phyloP scores from a whole-genome alignment of 2,797 vertebrate species.

The Mormyrops attenuatus region DNA sequence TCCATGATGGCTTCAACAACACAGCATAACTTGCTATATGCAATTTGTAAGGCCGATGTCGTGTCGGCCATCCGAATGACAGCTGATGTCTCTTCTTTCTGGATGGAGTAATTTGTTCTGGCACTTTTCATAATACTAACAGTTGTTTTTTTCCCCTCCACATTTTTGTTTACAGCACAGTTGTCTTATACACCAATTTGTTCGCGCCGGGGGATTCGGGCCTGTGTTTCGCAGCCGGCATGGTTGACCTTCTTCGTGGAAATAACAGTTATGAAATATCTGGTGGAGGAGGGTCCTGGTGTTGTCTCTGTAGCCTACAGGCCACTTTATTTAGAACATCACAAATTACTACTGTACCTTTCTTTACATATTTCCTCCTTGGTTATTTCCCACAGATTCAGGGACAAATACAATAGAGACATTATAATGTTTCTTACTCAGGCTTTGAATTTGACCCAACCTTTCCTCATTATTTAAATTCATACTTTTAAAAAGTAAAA shows the following conservation, averaged over 20 bases:
- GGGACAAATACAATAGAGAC: not conserved
- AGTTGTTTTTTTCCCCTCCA: conserved; percentile 22
- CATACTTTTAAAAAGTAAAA: not conserved
- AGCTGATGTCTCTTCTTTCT: conserved; percentile 21
- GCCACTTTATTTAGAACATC: conserved; percentile 4
- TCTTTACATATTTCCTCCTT: not conserved
- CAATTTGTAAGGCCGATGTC: conserved; percentile 20
- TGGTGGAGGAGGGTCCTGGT: not conserved
- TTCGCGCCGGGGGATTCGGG: not conserved
- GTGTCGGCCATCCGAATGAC: conserved; percentile 23
- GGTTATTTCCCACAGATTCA: not conserved
- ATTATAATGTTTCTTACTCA: not conserved
- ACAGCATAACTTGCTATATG: conserved; percentile 22
- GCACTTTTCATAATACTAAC: conserved; percentile 27
- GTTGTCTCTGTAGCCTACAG: not conserved
- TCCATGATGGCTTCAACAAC: conserved; percentile 24
- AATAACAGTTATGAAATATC: conserved; percentile 13
- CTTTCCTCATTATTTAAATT: not conserved
- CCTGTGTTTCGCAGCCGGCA: not conserved
- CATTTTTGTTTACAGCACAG: conserved; percentile 11
- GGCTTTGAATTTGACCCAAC: not conserved
- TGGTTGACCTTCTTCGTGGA: conserved; percentile 21
- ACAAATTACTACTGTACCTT: not conserved
- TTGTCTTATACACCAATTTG: conserved; percentile 18
- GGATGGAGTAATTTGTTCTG: conserved; percentile 26